Evolutionary conservation across 1,140 invertebrate species (phyloP).

Genomic region (Octopus bimaculoides): DNA sequence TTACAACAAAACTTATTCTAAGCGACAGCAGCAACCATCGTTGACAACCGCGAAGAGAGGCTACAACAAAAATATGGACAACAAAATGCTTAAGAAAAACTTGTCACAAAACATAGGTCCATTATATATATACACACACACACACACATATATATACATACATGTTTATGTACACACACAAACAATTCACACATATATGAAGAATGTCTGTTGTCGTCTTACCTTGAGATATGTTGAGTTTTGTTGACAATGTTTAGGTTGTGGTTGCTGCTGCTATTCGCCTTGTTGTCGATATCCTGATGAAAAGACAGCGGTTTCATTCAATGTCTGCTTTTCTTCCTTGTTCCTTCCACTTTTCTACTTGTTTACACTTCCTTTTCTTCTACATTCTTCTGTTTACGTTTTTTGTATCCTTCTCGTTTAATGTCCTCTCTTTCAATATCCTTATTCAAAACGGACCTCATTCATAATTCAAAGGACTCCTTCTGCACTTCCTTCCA

Average conservation of each 20-base stretch:
- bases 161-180: background rate
- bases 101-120: background rate
- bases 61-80: background rate
- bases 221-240: background rate
- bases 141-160: background rate
- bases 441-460: no score
- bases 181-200: background rate
- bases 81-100: background rate
- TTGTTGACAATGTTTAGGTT: background rate
- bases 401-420: no score
- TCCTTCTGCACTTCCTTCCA: no score
- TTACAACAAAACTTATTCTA: background rate
- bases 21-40: background rate
- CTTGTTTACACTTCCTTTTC: background rate
- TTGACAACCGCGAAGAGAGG: background rate
- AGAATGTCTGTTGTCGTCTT: background rate
- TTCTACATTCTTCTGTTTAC: no score
- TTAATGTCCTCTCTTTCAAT: no score
- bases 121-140: no score
- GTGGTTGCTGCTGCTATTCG: background rate
- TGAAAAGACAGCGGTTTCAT: background rate
- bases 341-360: background rate
- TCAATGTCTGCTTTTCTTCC: background rate
- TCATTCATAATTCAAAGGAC: no score
- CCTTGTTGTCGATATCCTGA: background rate